phyloP scores from a whole-genome alignment of 2,113 vertebrate species.

The Mirza zaza region DNA sequence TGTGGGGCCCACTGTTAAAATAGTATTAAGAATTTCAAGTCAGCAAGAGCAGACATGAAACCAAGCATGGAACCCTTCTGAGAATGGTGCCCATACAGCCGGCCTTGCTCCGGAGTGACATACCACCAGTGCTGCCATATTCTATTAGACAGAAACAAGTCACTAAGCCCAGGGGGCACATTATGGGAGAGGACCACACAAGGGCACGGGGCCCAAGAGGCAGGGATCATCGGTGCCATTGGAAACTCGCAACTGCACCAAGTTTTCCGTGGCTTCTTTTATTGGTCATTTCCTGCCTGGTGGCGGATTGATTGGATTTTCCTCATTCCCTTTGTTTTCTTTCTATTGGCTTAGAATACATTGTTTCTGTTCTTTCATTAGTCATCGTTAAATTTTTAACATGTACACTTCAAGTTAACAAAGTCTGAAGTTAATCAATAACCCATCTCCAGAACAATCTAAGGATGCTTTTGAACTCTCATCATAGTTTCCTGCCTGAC shows the following conservation, averaged over 20 bases:
- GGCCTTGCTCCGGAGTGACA: not conserved
- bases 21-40: not conserved
- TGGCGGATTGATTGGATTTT: not conserved
- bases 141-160: not conserved
- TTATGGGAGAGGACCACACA: not conserved
- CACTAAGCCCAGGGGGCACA: not conserved
- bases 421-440: not conserved
- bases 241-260: not conserved
- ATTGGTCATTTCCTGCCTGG: not conserved
- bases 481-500: not conserved
- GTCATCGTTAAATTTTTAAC: conserved; percentile 38
- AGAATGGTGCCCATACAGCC: not conserved
- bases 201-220: not conserved
- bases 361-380: not conserved
- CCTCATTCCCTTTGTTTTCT: conserved; percentile 5
- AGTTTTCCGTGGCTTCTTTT: not conserved
- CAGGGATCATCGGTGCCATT: not conserved
- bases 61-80: not conserved
- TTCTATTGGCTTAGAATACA: not conserved
- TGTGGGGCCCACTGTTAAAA: not conserved
- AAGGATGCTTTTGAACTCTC: not conserved
- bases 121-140: not conserved
- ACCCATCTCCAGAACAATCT: not conserved
- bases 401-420: not conserved
- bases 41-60: not conserved